phyloP scores from a whole-genome alignment of 2,113 vertebrate genomes.

The Corvus moneduloides region DNA sequence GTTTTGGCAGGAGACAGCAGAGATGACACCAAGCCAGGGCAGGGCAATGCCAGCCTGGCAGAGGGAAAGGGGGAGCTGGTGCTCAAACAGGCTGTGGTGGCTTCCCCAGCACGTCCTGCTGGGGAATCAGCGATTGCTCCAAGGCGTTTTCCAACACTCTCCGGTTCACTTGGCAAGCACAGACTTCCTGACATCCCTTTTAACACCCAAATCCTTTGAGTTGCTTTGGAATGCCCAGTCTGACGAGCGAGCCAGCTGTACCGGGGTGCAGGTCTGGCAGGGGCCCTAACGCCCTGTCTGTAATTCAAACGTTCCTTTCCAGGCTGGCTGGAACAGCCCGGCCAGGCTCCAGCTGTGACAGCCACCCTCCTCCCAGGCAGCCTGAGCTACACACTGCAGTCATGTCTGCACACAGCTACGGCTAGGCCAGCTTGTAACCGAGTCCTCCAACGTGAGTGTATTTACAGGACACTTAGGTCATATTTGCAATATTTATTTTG shows the following conservation, averaged over 20 bases:
- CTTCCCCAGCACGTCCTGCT: neutral
- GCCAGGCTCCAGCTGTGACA: neutral
- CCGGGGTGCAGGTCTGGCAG: neutral
- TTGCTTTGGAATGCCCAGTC: neutral
- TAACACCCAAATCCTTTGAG: neutral
- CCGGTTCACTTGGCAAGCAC: neutral
- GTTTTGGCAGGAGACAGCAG: neutral
- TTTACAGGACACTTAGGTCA: neutral
- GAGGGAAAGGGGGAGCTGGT: neutral
- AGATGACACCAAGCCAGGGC: neutral
- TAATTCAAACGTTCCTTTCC: neutral
- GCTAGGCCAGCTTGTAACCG: neutral
- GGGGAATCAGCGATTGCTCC: accelerated
- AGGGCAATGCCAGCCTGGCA: neutral
- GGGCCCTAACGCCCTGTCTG: neutral
- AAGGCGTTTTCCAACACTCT: neutral
- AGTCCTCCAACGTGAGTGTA: neutral
- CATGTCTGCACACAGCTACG: neutral
- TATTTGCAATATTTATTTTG: neutral
- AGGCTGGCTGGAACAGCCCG: neutral
- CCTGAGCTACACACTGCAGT: neutral
- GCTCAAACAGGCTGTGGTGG: neutral
- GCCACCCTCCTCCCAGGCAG: neutral
- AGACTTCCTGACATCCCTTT: neutral
- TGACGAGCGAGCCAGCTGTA: neutral